Percentiles rank a stretch among this genome's conserved stretches.
Evolutionary conservation across 2,888 invertebrate genomes (phyloP).

Genomic region (Hemistola chrysoprasaria): DNA sequence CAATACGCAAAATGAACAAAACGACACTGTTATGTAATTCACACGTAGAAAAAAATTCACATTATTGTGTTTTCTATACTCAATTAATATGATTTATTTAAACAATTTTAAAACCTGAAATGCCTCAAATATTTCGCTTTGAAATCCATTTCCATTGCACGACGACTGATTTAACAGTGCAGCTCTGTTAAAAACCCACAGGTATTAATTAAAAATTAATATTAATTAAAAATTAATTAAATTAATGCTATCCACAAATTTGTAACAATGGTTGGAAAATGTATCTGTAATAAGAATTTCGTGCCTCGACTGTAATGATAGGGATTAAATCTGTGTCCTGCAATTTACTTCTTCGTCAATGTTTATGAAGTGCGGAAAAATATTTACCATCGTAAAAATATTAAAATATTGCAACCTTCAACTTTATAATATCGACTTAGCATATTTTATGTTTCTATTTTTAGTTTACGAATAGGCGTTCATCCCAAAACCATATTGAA

Average conservation of each 20-base stretch:
- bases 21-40: too few species aligned
- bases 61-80: too few species aligned
- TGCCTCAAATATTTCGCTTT: background rate
- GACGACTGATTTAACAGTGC: conserved; percentile 11
- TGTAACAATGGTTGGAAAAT: conserved; percentile 22
- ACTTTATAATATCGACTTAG: too few species aligned
- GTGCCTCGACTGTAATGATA: conserved; percentile 21
- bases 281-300: conserved; percentile 19
- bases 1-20: too few species aligned
- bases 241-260: conserved; percentile 22
- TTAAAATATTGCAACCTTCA: background rate
- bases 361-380: conserved; percentile 1
- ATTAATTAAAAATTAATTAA: conserved; percentile 22
- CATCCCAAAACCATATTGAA: too few species aligned
- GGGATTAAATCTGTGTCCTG: conserved; percentile 21
- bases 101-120: conserved; percentile 5
- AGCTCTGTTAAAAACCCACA: conserved; percentile 10
- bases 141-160: conserved; percentile 12
- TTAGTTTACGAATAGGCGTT: too few species aligned
- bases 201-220: too few species aligned
- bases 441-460: too few species aligned
- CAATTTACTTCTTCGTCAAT: conserved; percentile 9
- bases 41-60: too few species aligned
- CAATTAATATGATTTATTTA: too few species aligned
- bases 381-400: background rate